A percentile compares a stretch with the other conserved stretches of the same genome.
Evolutionary conservation across 2,797 vertebrate genomes (phyloP).

Genomic region (Tenualosa ilisha): DNA sequence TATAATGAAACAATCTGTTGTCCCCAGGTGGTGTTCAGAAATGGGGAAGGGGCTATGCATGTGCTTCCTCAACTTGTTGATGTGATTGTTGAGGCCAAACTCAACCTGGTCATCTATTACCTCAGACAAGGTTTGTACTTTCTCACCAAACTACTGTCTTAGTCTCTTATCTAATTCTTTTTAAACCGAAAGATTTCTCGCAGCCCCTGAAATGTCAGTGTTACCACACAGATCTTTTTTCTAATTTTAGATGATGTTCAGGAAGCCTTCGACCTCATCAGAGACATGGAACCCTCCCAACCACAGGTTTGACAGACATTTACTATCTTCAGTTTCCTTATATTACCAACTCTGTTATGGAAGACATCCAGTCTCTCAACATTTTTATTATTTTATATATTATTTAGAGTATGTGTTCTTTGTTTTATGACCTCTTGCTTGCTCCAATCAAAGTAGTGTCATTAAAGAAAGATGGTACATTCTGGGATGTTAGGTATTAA

Average conservation of each 20-base stretch:
- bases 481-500: too few relatives aligned
- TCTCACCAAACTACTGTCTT: not conserved
- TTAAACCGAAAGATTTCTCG: not conserved
- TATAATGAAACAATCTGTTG: not conserved
- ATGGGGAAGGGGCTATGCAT: constrained; percentile 91
- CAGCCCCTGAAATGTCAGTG: not conserved
- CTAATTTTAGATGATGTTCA: constrained; percentile 86
- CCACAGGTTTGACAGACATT: constrained; percentile 79
- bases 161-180: not conserved
- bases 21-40: constrained; percentile 91
- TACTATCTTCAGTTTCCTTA: not conserved
- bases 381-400: not conserved
- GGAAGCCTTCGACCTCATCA: constrained; percentile 95
- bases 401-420: not conserved
- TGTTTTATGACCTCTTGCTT: too few relatives aligned
- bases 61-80: constrained; percentile 93
- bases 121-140: constrained; percentile 87
- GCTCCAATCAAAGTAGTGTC: too few relatives aligned
- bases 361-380: not conserved
- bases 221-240: not conserved
- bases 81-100: constrained; percentile 94
- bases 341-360: not conserved
- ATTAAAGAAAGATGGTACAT: too few relatives aligned
- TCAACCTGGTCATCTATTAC: constrained; percentile 98
- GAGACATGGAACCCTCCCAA: constrained; percentile 89